phyloP scores from a whole-genome alignment of 2,113 vertebrate genomes.

The Quiscalus mexicanus region DNA sequence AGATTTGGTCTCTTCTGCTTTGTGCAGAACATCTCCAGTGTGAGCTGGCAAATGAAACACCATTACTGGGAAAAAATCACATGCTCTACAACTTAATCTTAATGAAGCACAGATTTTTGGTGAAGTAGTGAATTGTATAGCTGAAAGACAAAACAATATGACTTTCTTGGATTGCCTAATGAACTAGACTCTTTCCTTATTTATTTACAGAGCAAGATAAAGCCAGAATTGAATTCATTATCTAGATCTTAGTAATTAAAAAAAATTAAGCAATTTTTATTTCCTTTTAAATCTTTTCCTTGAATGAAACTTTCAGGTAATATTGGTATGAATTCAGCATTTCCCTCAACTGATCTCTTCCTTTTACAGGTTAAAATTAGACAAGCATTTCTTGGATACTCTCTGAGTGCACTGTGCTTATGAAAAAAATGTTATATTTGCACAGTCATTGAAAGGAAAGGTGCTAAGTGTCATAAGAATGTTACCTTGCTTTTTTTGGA shows the following conservation, averaged over 20 bases:
- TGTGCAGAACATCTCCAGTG: neutral
- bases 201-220: constrained; percentile 9
- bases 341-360: neutral
- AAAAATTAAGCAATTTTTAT: neutral
- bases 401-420: neutral
- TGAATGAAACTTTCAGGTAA: neutral
- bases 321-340: neutral
- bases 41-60: neutral
- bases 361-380: neutral
- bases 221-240: neutral
- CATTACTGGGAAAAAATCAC: neutral
- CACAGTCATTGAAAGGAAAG: neutral
- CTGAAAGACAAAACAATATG: neutral
- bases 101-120: neutral
- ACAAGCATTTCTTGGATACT: neutral
- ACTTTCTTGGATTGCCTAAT: neutral
- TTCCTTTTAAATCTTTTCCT: neutral
- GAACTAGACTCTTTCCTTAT: neutral
- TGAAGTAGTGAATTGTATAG: neutral
- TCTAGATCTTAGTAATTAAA: neutral
- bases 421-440: neutral
- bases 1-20: neutral
- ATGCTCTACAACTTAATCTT: neutral
- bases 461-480: neutral
- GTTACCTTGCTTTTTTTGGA: neutral